Evolutionary conservation across 92 coral and sea anemone species (phyloP).

Genomic region (Porites divaricata): DNA sequence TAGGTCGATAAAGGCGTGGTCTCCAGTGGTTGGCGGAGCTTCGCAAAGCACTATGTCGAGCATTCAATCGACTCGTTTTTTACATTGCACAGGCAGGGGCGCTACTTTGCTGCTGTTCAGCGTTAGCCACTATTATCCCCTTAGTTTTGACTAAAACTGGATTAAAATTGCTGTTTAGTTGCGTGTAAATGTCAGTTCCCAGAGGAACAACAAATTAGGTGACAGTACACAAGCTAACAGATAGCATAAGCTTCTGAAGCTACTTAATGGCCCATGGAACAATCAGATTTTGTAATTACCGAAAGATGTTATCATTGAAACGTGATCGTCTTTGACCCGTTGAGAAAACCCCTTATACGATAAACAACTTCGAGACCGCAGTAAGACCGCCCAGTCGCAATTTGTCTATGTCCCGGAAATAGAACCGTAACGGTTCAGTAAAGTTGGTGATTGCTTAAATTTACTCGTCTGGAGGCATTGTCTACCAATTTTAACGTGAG

Average conservation of each 20-base stretch:
- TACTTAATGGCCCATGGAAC: background rate
- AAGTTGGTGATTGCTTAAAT: slow-evolving; percentile 4
- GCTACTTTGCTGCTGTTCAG: slow-evolving; percentile 8
- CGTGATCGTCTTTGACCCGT: slow-evolving; percentile 9
- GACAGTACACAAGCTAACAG: slow-evolving; percentile 6
- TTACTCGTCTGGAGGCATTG: slow-evolving; percentile 10
- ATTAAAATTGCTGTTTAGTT: slow-evolving; percentile 10
- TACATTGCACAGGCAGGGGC: background rate
- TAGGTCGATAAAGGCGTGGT: slow-evolving; percentile 6
- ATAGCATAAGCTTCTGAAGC: slow-evolving; percentile 3
- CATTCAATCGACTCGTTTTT: slow-evolving; percentile 1
- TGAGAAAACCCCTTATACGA: background rate
- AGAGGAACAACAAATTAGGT: background rate
- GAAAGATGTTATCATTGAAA: background rate
- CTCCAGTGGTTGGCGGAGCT: slow-evolving; percentile 8
- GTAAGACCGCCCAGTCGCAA: background rate
- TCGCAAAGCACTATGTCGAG: slow-evolving; percentile 2
- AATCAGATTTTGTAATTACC: background rate
- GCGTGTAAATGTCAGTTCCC: slow-evolving; percentile 5
- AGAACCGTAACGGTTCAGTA: background rate
- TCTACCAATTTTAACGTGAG: background rate
- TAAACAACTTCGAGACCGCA: background rate
- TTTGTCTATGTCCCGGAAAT: background rate
- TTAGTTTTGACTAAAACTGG: slow-evolving; percentile 2
- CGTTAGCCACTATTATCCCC: background rate